A percentile compares a stretch with the other conserved stretches of the same genome.
Conservation (phyloP, 30 jellyfish, hydroid and myxozoan species). For the Aurelia coerulea region DNA sequence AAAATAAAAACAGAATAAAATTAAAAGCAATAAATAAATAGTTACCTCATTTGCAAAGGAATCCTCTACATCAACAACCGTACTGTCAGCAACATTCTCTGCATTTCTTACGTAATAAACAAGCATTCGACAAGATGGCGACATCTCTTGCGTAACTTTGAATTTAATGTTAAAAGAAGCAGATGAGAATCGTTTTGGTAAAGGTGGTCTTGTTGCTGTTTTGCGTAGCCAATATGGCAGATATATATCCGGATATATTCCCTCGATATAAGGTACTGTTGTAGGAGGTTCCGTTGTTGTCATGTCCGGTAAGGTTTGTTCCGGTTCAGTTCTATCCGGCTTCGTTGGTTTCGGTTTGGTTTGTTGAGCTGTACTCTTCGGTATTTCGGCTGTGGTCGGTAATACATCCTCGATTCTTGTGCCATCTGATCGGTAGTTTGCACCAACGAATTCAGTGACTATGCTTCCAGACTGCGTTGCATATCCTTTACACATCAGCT, state of each 20-base stretch:
- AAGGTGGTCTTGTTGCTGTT: constrained; percentile 85
- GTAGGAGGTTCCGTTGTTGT: constrained; percentile 14
- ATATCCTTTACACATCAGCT: constrained; percentile 87
- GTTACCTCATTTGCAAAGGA: constrained; percentile 76
- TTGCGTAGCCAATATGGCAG: neutral
- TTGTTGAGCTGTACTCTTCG: neutral
- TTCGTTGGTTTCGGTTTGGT: neutral
- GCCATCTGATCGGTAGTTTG: neutral
- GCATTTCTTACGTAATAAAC: constrained; percentile 76
- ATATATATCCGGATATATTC: neutral
- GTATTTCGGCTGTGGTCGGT: constrained; percentile 3
- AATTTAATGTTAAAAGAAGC: constrained; percentile 58
- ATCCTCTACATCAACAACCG: constrained; percentile 51
- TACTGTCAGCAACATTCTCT: constrained; percentile 89
- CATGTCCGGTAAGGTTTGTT: neutral
- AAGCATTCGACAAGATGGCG: constrained; percentile 81
- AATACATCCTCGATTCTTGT: neutral
- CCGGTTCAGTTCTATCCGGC: constrained; percentile 7
- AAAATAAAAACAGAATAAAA: neutral
- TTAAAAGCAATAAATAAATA: neutral
- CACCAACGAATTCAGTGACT: constrained; percentile 31
- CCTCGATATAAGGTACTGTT: constrained; percentile 21
- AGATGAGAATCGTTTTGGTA: constrained; percentile 60
- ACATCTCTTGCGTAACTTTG: constrained; percentile 75
- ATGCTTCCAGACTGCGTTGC: constrained; percentile 65